Conservation (phyloP, 2,797 vertebrate species). For the Diglossa cyanea region DNA sequence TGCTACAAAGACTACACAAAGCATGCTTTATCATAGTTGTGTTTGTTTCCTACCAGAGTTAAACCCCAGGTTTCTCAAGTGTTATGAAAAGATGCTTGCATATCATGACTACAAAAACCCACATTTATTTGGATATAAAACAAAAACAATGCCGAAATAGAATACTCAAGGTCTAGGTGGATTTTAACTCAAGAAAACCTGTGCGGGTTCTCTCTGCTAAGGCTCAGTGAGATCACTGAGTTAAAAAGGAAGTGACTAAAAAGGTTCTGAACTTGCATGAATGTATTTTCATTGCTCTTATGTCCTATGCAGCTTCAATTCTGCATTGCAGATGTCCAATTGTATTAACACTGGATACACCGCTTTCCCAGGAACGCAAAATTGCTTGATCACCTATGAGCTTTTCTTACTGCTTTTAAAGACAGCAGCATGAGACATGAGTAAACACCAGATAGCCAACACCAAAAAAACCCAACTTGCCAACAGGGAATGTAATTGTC, state of each 20-base stretch:
- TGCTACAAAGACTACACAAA: neutral
- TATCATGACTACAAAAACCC: neutral
- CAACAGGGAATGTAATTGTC: neutral
- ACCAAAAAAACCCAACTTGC: neutral
- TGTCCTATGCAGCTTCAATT: neutral
- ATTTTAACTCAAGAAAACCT: neutral
- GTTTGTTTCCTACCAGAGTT: neutral
- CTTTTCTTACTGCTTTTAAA: neutral
- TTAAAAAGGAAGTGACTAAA: neutral
- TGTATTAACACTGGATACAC: neutral
- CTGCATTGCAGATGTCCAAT: neutral
- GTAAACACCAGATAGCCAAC: neutral
- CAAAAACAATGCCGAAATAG: neutral
- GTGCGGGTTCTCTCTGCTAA: neutral
- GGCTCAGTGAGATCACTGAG: neutral
- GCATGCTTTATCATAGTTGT: neutral
- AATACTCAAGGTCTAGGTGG: neutral
- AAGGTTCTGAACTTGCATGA: neutral
- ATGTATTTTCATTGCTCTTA: neutral
- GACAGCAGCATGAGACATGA: neutral
- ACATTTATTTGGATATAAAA: neutral
- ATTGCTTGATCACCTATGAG: neutral
- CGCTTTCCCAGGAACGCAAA: neutral
- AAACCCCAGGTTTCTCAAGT: neutral
- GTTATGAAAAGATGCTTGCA: neutral